Evolutionary conservation across 92 coral and sea anemone genomes (phyloP).

Genomic region (Micromussa lordhowensis): DNA sequence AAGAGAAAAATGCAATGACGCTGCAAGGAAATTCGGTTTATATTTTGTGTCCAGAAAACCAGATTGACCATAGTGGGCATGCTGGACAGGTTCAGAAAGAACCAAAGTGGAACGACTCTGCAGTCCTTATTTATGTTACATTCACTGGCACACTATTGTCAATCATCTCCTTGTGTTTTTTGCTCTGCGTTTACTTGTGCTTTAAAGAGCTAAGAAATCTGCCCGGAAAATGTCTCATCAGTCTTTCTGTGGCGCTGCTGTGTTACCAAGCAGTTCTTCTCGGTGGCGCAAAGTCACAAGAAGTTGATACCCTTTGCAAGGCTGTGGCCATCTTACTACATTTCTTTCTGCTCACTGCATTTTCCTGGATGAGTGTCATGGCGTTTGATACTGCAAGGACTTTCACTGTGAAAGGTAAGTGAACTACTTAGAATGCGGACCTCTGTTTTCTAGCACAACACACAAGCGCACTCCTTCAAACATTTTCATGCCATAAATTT

Average conservation of each 20-base stretch:
- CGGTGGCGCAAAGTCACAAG: not conserved
- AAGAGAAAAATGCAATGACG: too few relatives aligned
- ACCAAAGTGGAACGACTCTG: too few relatives aligned
- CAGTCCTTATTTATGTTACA: not conserved
- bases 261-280: constrained; percentile 21
- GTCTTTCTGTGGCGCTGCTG: constrained; percentile 13
- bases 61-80: too few relatives aligned
- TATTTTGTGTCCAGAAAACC: constrained; percentile 9
- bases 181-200: constrained; percentile 10
- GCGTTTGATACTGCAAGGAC: constrained; percentile 57
- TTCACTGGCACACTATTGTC: constrained; percentile 7
- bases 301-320: constrained; percentile 26
- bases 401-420: constrained; percentile 20
- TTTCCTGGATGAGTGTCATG: constrained; percentile 73
- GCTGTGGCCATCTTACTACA: constrained; percentile 68
- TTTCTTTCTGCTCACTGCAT: constrained; percentile 56
- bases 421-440: too few relatives aligned
- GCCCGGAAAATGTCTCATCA: constrained; percentile 43
- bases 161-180: constrained; percentile 26
- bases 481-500: too few relatives aligned
- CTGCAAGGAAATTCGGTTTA: not conserved
- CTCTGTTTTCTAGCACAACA: too few relatives aligned
- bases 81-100: too few relatives aligned
- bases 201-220: constrained; percentile 26
- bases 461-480: too few relatives aligned